Evolutionary conservation across 2,888 invertebrate species (phyloP).

Genomic region (Brachyptera risi): DNA sequence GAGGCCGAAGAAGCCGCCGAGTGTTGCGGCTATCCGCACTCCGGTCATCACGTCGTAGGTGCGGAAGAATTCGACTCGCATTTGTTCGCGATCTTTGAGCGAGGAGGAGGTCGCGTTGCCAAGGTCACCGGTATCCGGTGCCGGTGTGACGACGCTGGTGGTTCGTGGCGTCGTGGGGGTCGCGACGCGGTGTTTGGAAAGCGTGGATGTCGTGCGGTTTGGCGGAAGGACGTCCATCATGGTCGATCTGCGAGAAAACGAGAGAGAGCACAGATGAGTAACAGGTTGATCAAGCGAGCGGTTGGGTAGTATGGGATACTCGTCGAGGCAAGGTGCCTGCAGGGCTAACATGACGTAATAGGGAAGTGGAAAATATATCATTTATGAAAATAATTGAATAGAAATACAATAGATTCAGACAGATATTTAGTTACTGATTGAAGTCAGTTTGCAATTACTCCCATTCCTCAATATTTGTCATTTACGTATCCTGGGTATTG

Average conservation of each 20-base stretch:
- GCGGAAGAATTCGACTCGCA: slow-evolving; percentile 77
- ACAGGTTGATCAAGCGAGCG: too few relatives aligned
- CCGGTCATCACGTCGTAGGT: slow-evolving; percentile 94
- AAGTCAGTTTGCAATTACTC: too few relatives aligned
- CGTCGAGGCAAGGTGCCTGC: too few relatives aligned
- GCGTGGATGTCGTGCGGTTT: not conserved
- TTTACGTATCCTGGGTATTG: too few relatives aligned
- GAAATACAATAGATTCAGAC: too few relatives aligned
- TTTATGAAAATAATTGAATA: too few relatives aligned
- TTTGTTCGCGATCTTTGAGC: slow-evolving; percentile 59
- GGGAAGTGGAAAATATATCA: too few relatives aligned
- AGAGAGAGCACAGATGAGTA: too few relatives aligned
- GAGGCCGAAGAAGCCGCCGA: slow-evolving; percentile 86
- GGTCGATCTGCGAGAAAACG: not conserved
- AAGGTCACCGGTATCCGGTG: not conserved
- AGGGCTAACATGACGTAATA: too few relatives aligned
- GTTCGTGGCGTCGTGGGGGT: not conserved
- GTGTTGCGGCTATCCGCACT: slow-evolving; percentile 83
- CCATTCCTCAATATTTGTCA: too few relatives aligned
- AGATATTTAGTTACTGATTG: too few relatives aligned
- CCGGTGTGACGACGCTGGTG: not conserved
- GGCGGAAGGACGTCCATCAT: slow-evolving; percentile 4
- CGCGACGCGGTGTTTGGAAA: not conserved
- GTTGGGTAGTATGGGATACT: too few relatives aligned
- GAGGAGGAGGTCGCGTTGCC: slow-evolving; percentile 30